Percentiles rank a stretch among this genome's conserved stretches.
Evolutionary conservation across 2,888 invertebrate genomes (phyloP).

Genomic region (Ariolimax columbianus): DNA sequence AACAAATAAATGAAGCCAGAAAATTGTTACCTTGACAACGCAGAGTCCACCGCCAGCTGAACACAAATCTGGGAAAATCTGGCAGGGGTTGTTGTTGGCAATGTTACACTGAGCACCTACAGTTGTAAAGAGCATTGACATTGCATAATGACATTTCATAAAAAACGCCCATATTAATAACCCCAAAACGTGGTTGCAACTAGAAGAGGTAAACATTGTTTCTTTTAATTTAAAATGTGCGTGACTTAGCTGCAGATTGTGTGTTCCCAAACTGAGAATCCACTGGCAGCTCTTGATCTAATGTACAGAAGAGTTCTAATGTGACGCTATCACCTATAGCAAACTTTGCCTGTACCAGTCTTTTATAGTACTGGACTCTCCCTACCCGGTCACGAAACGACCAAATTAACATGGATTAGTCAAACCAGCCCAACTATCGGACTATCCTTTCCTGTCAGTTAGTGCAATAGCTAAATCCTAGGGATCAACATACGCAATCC

Average conservation of each 20-base stretch:
- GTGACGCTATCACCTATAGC: neutral
- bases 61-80: conserved; percentile 34
- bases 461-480: neutral
- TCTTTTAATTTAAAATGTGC: neutral
- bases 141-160: neutral
- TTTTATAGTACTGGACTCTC: neutral
- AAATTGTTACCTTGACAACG: conserved; percentile 39
- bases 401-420: neutral
- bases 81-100: conserved; percentile 30
- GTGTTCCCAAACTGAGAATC: neutral
- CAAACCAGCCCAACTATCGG: neutral
- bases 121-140: neutral
- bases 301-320: neutral
- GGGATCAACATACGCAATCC: too few species aligned
- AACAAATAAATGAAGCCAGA: too few species aligned
- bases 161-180: neutral
- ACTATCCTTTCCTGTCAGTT: conserved; percentile 1
- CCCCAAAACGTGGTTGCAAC: neutral
- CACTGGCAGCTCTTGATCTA: neutral
- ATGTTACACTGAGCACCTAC: neutral
- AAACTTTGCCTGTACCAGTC: neutral
- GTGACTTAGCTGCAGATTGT: too few species aligned
- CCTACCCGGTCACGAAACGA: neutral
- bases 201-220: neutral
- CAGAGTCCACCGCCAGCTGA: conserved; percentile 36